Base-by-base conservation (phyloP, 2,888 invertebrate species). In the Mongoloraphidia duomilia region DNA sequence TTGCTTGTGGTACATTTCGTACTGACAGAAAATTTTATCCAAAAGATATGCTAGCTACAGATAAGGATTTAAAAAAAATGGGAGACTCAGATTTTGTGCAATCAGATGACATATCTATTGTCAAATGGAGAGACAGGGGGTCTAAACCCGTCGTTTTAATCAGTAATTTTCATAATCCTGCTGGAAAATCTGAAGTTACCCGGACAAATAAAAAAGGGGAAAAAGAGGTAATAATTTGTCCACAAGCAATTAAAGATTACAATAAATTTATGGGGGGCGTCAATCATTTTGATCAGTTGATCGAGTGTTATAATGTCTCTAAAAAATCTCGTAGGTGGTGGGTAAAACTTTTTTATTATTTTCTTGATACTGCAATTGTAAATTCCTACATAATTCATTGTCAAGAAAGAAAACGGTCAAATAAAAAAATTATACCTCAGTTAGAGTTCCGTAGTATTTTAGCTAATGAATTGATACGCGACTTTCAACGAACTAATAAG, bases 251-350 rank as follows among this genome's bases (percentile, higher is more conserved):
- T 41, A 52, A 49, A 42, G 56, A 59, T 49, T 63, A 61, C 49
- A 62, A 60, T 49, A 52, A 51, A 47, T 55, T 55, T 44, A 61
- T 61, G 60, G 60, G 60, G 26, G 60, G 55, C 11, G 59, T 61
- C 14, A 60, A 63, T 50, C 51, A 52, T 35, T 59, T 59, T 48
- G 59, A 62, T 49, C 59, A 59, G 52, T 50, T 53, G 11, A 54
- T 58, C 52, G 55, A 57, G 13, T 49, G 49, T 12, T 60, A 61
- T 45, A 52, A 37, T 45, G 55, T 60, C 36, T 45, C 54, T 42
- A 58, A 56, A 53, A 60, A 61, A 51, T 56, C 56, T 12, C 50
- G 57, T 42, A 52, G 59, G 44, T 61, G 59, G 59, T 60, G 60
- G 60, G 44, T 59, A 41, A 57, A 56, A 47, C 49, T 59, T 12